A percentile compares a stretch with the other conserved stretches of the same genome.
phyloP scores from a whole-genome alignment of 1,140 invertebrate species.

The Berghia stephanieae region DNA sequence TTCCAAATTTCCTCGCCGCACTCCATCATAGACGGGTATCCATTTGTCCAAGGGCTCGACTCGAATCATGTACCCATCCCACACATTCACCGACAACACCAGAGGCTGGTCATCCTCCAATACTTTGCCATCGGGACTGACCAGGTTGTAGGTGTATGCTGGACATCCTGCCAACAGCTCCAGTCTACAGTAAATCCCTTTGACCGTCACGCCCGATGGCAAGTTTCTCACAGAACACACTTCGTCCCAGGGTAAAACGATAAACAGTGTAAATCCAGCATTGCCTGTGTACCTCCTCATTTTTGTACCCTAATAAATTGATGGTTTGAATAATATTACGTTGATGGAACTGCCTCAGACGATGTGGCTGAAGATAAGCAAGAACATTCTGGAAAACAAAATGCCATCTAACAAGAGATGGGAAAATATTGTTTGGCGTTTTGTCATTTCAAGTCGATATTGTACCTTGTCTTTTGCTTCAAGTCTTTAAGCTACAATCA shows the following conservation, averaged over 20 bases:
- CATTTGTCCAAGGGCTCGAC: slow-evolving; percentile 32
- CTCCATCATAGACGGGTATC: slow-evolving; percentile 33
- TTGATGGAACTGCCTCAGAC: no score
- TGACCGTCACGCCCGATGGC: slow-evolving; percentile 43
- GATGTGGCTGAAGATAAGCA: no score
- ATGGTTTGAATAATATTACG: no score
- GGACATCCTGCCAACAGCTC: slow-evolving; percentile 51
- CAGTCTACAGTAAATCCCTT: slow-evolving; percentile 44
- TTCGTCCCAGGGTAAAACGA: slow-evolving; percentile 49
- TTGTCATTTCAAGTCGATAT: no score
- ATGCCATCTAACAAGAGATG: no score
- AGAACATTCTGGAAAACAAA: no score
- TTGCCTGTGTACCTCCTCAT: no score
- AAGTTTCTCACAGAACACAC: slow-evolving; percentile 49
- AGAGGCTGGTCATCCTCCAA: slow-evolving; percentile 41
- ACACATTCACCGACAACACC: slow-evolving; percentile 32
- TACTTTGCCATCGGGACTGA: slow-evolving; percentile 43
- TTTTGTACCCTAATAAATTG: no score
- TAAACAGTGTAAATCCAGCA: slow-evolving; percentile 55
- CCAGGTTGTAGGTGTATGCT: slow-evolving; percentile 46
- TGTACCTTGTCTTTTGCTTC: no score
- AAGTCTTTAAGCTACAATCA: no score
- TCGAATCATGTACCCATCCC: slow-evolving; percentile 38
- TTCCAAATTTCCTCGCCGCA: slow-evolving; percentile 37
- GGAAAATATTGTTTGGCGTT: no score